Percentiles rank a stretch among this genome's conserved stretches.
Conservation (phyloP, 2,113 vertebrate genomes). For the Charina bottae region DNA sequence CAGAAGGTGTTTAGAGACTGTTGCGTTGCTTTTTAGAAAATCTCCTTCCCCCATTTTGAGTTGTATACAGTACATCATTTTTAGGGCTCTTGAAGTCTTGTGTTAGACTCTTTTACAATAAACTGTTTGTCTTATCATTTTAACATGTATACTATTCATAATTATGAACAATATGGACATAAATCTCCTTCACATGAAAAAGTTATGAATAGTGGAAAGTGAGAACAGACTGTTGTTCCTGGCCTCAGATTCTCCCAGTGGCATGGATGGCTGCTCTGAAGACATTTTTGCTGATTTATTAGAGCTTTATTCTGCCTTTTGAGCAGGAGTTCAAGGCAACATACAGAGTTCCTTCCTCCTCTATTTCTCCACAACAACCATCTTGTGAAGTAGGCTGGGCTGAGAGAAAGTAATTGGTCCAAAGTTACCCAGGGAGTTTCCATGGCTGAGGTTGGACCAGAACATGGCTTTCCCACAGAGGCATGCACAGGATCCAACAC, state of each 20-base stretch:
- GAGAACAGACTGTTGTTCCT: background rate
- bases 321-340: background rate
- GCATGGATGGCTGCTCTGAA: background rate
- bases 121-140: background rate
- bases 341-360: background rate
- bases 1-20: background rate
- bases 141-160: background rate
- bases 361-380: background rate
- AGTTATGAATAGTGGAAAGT: background rate
- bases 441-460: too few species aligned
- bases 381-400: background rate
- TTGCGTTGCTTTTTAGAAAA: background rate
- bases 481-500: too few species aligned
- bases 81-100: background rate
- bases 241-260: background rate
- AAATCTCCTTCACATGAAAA: background rate
- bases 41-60: background rate
- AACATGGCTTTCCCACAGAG: too few species aligned
- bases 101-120: background rate
- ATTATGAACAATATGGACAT: background rate
- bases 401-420: background rate
- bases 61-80: background rate
- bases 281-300: background rate
- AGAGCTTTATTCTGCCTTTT: background rate
- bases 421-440: background rate